A percentile compares a stretch with the other conserved stretches of the same genome.
Conservation (phyloP, 2,888 invertebrate species). For the Ceramica pisi region DNA sequence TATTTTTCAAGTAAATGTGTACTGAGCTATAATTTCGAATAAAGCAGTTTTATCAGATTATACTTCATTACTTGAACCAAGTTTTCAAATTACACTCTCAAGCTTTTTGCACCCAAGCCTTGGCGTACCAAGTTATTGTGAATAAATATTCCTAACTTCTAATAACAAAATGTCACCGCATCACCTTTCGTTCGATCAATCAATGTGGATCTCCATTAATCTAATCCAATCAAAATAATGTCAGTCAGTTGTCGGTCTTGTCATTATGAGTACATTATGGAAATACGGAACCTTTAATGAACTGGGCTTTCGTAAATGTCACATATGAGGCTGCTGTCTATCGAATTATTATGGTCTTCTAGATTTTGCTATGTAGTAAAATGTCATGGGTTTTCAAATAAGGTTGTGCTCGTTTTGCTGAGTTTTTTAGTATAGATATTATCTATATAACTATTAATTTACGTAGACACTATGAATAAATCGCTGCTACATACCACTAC, state of each 20-base stretch:
- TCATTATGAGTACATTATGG: constrained; percentile 39
- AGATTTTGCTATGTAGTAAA: not conserved
- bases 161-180: constrained; percentile 34
- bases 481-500: no score
- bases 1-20: not conserved
- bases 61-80: not conserved
- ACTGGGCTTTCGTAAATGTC: constrained; percentile 52
- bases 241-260: constrained; percentile 36
- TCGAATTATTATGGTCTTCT: not conserved
- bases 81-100: constrained; percentile 22
- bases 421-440: no score
- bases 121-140: constrained; percentile 22
- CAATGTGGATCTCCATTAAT: constrained; percentile 47
- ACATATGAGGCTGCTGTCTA: not conserved
- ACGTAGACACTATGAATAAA: no score
- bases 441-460: no score
- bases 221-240: constrained; percentile 58
- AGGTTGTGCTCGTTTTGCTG: not conserved
- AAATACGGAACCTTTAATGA: constrained; percentile 33
- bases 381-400: not conserved
- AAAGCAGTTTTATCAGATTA: not conserved
- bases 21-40: not conserved
- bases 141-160: constrained; percentile 45
- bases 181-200: constrained; percentile 57
- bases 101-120: constrained; percentile 41